Percentiles rank a stretch among this genome's conserved stretches.
phyloP scores from a whole-genome alignment of 2,888 invertebrate genomes.

The Bursaphelenchus okinawaensis region DNA sequence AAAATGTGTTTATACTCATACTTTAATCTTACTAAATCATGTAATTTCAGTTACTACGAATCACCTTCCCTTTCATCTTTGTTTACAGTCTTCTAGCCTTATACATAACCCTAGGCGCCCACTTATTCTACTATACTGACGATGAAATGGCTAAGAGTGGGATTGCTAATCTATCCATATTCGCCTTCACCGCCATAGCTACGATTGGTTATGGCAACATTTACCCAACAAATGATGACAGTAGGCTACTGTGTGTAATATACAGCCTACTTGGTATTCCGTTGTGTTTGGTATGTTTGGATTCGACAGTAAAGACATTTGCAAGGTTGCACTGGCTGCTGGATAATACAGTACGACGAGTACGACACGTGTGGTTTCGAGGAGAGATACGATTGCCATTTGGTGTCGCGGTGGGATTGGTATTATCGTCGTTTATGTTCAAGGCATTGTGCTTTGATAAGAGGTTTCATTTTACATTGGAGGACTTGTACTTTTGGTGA shows the following conservation, averaged over 20 bases:
- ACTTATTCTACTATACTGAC: slow-evolving; percentile 8
- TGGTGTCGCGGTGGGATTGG: neutral
- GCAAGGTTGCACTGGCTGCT: neutral
- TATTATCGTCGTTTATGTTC: neutral
- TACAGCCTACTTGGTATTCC: neutral
- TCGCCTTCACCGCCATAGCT: slow-evolving; percentile 8
- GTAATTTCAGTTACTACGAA: slow-evolving; percentile 5
- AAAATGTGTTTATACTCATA: too few relatives aligned
- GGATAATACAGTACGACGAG: neutral
- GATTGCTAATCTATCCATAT: slow-evolving; percentile 8
- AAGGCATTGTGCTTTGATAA: neutral
- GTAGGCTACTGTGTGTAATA: neutral
- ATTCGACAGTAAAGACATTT: neutral
- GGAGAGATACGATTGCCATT: neutral
- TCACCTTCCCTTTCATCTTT: slow-evolving; percentile 6
- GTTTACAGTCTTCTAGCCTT: slow-evolving; percentile 1
- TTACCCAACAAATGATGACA: neutral
- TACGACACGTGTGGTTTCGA: neutral
- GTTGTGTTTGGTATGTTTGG: neutral
- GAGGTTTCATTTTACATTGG: neutral
- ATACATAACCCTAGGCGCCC: slow-evolving; percentile 10
- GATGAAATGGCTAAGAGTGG: slow-evolving; percentile 6
- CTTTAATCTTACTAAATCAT: too few relatives aligned
- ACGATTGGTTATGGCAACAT: slow-evolving; percentile 6
- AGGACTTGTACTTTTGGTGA: neutral